Conservation (phyloP, 2,797 vertebrate genomes). For the Epinephelus malabaricus region DNA sequence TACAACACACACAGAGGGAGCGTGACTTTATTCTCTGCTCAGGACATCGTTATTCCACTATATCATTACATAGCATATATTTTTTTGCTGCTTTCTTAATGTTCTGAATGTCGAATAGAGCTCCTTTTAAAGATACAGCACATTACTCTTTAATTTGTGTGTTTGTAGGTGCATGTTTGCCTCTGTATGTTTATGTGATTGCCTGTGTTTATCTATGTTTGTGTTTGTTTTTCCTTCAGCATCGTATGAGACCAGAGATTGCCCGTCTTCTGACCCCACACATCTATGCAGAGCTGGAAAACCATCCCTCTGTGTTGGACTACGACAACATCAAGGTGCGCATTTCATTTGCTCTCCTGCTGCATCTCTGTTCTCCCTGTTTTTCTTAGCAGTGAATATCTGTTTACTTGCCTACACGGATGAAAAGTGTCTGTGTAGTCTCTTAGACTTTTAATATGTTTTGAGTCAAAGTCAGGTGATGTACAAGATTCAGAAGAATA, state of each 20-base stretch:
- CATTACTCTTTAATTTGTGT: background rate
- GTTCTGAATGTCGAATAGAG: too few species aligned
- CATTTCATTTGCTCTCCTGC: slow-evolving; percentile 38
- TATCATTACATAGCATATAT: too few species aligned
- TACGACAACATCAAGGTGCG: slow-evolving; percentile 94
- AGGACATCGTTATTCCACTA: too few species aligned
- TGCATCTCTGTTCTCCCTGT: slow-evolving; percentile 5
- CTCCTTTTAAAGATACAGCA: too few species aligned
- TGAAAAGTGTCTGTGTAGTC: background rate
- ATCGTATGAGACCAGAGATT: slow-evolving; percentile 96
- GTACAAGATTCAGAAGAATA: slow-evolving; percentile 2
- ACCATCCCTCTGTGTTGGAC: slow-evolving; percentile 92
- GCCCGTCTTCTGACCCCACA: slow-evolving; percentile 93
- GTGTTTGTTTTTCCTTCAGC: slow-evolving; percentile 79
- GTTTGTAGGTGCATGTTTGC: background rate
- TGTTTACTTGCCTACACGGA: slow-evolving; percentile 14
- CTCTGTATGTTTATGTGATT: background rate
- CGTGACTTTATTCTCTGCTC: too few species aligned
- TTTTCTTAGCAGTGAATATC: slow-evolving; percentile 16
- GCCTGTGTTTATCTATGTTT: slow-evolving; percentile 17
- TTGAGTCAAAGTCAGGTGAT: background rate
- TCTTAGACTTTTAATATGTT: slow-evolving; percentile 25
- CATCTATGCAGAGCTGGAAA: slow-evolving; percentile 92
- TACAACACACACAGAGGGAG: too few species aligned
- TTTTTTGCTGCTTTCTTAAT: too few species aligned